Conservation (phyloP, 2,888 invertebrate species). For the Isotomurus palustris region DNA sequence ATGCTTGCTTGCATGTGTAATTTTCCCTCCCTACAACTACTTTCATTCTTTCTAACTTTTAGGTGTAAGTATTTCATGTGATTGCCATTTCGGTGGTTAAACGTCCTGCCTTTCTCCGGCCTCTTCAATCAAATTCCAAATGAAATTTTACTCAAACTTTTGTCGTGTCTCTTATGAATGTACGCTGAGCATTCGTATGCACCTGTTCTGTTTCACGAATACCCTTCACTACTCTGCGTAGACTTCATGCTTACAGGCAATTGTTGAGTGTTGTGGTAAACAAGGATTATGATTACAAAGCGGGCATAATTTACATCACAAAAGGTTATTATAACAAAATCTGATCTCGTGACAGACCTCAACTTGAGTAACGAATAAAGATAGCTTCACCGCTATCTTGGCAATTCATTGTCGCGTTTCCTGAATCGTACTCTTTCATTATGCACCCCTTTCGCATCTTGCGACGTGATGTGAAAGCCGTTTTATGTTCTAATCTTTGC, state of each 20-base stretch:
- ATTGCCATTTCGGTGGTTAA: no score
- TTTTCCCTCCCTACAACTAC: not conserved
- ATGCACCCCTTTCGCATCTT: slow-evolving; percentile 21
- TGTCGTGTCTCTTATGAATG: no score
- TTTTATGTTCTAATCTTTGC: no score
- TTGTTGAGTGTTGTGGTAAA: not conserved
- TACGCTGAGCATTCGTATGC: no score
- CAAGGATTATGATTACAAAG: not conserved
- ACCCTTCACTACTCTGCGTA: no score
- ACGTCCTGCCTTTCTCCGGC: no score
- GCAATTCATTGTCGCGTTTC: slow-evolving; percentile 40
- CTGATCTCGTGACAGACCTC: slow-evolving; percentile 44
- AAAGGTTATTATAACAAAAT: slow-evolving; percentile 16
- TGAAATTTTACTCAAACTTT: no score
- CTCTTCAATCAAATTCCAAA: no score
- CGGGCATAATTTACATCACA: slow-evolving; percentile 35
- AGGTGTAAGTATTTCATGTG: no score
- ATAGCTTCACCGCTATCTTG: slow-evolving; percentile 43
- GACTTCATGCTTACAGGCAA: not conserved
- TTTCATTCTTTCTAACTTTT: not conserved
- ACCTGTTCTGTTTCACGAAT: no score
- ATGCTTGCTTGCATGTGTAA: not conserved
- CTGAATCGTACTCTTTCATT: slow-evolving; percentile 42
- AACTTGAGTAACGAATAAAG: slow-evolving; percentile 45
- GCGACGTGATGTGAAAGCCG: no score